phyloP scores from a whole-genome alignment of 2,113 vertebrate genomes.

The Galbula dea region DNA sequence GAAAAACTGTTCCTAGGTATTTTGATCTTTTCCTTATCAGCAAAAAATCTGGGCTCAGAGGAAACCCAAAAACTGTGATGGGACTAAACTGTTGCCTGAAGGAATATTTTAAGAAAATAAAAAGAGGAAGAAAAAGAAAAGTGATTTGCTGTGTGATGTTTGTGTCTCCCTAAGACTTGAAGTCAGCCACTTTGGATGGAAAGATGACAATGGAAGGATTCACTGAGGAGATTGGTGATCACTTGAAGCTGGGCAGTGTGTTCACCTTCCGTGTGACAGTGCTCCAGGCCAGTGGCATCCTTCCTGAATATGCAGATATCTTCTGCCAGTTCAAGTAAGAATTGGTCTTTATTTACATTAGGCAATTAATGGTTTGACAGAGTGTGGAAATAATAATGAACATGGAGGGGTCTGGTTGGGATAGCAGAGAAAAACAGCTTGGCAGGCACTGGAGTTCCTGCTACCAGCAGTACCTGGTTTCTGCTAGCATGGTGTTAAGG shows the following conservation, averaged over 20 bases:
- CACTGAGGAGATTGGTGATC: slow-evolving; percentile 80
- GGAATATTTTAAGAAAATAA: neutral
- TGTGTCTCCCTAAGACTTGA: slow-evolving; percentile 80
- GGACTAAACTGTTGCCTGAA: neutral
- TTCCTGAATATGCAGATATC: slow-evolving; percentile 93
- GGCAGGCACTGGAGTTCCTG: neutral
- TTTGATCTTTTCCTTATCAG: neutral
- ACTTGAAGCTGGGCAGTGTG: slow-evolving; percentile 91
- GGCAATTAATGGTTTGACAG: neutral
- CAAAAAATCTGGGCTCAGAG: neutral
- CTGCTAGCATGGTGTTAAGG: neutral
- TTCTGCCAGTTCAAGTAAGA: slow-evolving; percentile 99
- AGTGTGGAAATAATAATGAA: neutral
- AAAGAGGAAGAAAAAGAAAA: too few species aligned
- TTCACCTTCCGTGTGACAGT: slow-evolving; percentile 98
- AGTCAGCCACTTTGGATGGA: slow-evolving; percentile 82
- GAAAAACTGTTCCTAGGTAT: neutral
- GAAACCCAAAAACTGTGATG: neutral
- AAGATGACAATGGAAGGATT: slow-evolving; percentile 84
- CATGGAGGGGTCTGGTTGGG: neutral
- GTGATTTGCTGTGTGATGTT: neutral
- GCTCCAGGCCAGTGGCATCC: slow-evolving; percentile 90
- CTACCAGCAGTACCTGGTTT: neutral
- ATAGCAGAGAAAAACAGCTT: neutral
- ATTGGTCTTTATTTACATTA: neutral